Conservation (phyloP, 2,888 invertebrate genomes). For the Scaptomyza polygonia region DNA sequence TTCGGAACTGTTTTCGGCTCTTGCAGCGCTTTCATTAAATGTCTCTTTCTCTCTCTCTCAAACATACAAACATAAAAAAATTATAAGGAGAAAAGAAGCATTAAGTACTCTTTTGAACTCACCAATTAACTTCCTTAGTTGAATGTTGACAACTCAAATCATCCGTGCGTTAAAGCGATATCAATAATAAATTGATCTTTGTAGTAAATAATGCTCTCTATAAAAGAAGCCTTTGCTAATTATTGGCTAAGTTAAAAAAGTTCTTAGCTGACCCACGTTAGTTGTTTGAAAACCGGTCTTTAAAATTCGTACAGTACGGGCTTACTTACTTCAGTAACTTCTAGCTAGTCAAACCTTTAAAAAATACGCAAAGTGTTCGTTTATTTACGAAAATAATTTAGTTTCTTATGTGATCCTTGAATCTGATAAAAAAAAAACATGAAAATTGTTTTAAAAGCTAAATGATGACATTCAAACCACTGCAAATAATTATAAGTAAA, state of each 20-base stretch:
- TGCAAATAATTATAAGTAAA: conserved; percentile 4
- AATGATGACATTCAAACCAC: neutral
- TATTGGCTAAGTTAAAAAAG: conserved; percentile 37
- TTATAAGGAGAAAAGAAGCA: conserved; percentile 24
- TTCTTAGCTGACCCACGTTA: conserved; percentile 35
- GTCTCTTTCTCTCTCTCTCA: conserved; percentile 55
- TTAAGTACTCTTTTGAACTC: conserved; percentile 29
- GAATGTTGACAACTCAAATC: conserved; percentile 39
- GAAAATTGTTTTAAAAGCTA: neutral
- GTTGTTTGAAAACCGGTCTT: conserved; percentile 9
- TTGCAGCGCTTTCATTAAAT: conserved; percentile 67
- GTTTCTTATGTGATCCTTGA: neutral
- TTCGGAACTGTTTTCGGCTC: conserved; percentile 25
- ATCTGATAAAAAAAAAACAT: neutral
- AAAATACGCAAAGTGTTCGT: conserved; percentile 2
- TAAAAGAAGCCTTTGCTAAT: conserved; percentile 23
- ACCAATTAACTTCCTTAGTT: conserved; percentile 37
- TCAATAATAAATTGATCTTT: conserved; percentile 30
- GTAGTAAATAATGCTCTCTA: conserved; percentile 30
- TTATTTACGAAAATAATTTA: neutral
- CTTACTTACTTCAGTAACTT: neutral
- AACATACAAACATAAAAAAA: conserved; percentile 11
- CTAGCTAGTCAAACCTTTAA: neutral
- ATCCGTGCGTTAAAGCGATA: conserved; percentile 11
- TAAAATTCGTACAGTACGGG: neutral